phyloP scores from a whole-genome alignment of 2,797 vertebrate species.

The Enteromius paludinosus region DNA sequence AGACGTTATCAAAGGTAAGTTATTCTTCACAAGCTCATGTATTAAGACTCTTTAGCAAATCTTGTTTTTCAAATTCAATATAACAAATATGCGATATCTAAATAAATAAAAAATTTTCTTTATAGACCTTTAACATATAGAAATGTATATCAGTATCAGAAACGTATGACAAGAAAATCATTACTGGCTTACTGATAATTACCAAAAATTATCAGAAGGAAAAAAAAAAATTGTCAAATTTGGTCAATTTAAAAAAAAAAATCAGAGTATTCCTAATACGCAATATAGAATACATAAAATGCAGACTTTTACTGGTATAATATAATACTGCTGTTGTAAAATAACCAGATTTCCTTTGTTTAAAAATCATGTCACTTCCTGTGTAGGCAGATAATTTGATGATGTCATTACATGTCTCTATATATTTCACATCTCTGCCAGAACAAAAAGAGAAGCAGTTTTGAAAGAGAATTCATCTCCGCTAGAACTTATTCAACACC shows the following conservation, averaged over 20 bases:
- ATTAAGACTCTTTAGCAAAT: not conserved
- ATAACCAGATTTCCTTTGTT: too few relatives aligned
- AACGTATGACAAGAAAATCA: not conserved
- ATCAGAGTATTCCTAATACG: not conserved
- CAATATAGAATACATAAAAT: not conserved
- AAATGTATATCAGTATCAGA: too few relatives aligned
- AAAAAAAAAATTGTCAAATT: too few relatives aligned
- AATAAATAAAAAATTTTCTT: not conserved
- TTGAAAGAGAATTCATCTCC: conserved; percentile 30
- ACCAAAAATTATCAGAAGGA: not conserved
- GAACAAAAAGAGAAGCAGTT: conserved; percentile 34
- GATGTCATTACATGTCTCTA: not conserved
- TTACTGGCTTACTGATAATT: not conserved
- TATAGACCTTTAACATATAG: too few relatives aligned
- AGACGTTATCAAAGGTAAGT: not conserved
- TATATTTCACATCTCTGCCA: conserved; percentile 52
- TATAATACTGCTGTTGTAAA: not conserved
- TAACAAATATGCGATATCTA: not conserved
- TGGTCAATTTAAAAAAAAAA: too few relatives aligned
- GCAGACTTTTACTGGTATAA: not conserved
- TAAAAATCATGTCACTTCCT: not conserved
- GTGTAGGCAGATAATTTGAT: not conserved
- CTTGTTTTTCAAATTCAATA: not conserved
- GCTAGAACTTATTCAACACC: conserved; percentile 21
- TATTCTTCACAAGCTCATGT: not conserved